Conservation (phyloP, 2,797 vertebrate genomes). For the Eulemur coronatus region DNA sequence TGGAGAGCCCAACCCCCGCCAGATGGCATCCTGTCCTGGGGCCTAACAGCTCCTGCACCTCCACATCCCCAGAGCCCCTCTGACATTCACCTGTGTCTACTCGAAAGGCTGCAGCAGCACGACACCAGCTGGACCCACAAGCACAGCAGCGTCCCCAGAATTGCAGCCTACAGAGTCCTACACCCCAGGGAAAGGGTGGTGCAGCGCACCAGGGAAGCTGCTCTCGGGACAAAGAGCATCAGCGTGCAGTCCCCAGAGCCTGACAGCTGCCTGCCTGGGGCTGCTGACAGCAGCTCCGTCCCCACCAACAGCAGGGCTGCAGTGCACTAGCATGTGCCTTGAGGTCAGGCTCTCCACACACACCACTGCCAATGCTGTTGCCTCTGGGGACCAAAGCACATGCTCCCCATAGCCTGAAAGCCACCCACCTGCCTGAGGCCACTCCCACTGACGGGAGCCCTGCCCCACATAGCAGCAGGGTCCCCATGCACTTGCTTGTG, state of each 20-base stretch:
- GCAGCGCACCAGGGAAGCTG: neutral
- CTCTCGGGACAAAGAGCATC: neutral
- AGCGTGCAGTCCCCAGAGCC: neutral
- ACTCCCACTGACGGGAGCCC: neutral
- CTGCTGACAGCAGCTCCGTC: neutral
- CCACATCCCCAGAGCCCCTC: neutral
- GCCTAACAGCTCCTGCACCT: neutral
- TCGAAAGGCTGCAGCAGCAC: neutral
- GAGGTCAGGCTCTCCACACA: neutral
- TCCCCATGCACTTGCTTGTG: neutral
- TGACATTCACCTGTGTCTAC: neutral
- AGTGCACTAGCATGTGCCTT: neutral
- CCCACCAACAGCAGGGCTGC: neutral
- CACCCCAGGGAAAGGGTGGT: neutral
- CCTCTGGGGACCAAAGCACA: neutral
- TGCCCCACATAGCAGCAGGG: neutral
- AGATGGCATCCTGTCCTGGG: neutral
- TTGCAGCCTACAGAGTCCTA: neutral
- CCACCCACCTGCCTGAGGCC: neutral
- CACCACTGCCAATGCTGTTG: neutral
- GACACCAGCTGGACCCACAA: neutral
- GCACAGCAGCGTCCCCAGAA: neutral
- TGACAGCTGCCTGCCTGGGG: neutral
- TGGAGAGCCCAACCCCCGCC: neutral
- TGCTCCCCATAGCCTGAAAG: neutral